Base-by-base conservation (phyloP, 2,888 invertebrate genomes). In the Kryphioiulus occultus region DNA sequence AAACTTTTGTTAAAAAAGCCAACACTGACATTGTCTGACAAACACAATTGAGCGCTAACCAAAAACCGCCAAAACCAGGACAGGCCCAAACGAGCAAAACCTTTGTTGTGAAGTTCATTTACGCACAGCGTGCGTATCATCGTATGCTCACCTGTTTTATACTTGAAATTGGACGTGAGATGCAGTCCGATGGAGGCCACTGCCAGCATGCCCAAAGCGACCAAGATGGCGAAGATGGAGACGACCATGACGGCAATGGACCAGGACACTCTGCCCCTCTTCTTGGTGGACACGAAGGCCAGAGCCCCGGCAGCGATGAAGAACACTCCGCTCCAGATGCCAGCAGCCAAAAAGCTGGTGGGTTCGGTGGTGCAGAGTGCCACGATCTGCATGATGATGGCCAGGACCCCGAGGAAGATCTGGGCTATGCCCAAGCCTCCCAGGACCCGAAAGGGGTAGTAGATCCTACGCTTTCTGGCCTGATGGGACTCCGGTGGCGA, bases 181-280 rank as follows among this genome's bases (percentile, higher is more conserved):
- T 88, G 88, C 4, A 88, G 39, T 9, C 88, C 88, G 53, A 88
- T 88, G 32, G 88, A 88, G 0, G 86, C 88, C 12, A 88, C 88
- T 5, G 88, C 88, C 39, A 88, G 42, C 19, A 88, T 86, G 35
- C 88, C 88, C 4, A 88, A 30, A 15, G 86, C 85, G 26, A 88
- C 88, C 68, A 88, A 86, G 39, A 78, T 86, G 19, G 88, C 88
- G n/a, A 88, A 88, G 42, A 88, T 86, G 39, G 88, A 88, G 7
- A 85, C 86, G 86, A 88, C 88, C 88, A 88, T 88, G 68, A 88
- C 88, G 15, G 88, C 85, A 10, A 88, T 88, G 39, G 88, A 32
- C 88, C 88, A 88, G 7, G 88, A 59, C 39, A 86, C 78, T 10
- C 86, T 10, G 3, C 85, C 53, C 19, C 53, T 32, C 32, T 44